phyloP scores from a whole-genome alignment of 1,140 invertebrate genomes.

The Euwallacea similis region DNA sequence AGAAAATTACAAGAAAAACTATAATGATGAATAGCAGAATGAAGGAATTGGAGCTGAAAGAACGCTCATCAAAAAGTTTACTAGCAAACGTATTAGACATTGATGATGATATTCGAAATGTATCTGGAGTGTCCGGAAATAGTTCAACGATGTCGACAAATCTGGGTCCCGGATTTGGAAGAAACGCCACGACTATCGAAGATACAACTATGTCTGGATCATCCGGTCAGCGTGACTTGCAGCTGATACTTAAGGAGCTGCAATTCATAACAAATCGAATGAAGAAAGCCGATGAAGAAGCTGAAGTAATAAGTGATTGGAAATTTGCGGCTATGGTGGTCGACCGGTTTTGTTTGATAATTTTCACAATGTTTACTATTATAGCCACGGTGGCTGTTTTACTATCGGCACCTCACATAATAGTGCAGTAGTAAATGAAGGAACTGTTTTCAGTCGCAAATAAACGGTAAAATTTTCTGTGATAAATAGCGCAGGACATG shows the following conservation, averaged over 20 bases:
- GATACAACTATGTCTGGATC: conserved; percentile 59
- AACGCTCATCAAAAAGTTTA: conserved; percentile 84
- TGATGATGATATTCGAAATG: conserved; percentile 83
- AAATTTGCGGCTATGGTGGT: conserved; percentile 99
- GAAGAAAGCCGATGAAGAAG: conserved; percentile 86
- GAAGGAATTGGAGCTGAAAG: conserved; percentile 84
- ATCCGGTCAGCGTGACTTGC: conserved; percentile 58
- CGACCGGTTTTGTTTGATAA: conserved; percentile 95
- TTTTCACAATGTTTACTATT: conserved; percentile 95
- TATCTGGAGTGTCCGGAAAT: conserved; percentile 48
- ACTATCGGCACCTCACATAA: conserved; percentile 92
- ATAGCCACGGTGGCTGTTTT: conserved; percentile 94
- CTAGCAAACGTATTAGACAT: conserved; percentile 93
- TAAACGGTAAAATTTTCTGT: conserved; percentile 53
- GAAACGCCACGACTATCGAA: conserved; percentile 59
- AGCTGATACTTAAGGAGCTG: conserved; percentile 78
- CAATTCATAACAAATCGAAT: conserved; percentile 91
- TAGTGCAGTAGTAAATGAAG: conserved; percentile 73
- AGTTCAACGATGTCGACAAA: conserved; percentile 51
- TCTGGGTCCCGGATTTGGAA: conserved; percentile 55
- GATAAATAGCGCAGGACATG: conserved; percentile 51
- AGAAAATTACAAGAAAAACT: conserved; percentile 89
- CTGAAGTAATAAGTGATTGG: conserved; percentile 95
- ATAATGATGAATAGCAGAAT: conserved; percentile 82
- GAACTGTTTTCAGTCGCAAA: conserved; percentile 12